Base-by-base conservation (phyloP, 1,140 invertebrate genomes). In the Cydia pomonella region DNA sequence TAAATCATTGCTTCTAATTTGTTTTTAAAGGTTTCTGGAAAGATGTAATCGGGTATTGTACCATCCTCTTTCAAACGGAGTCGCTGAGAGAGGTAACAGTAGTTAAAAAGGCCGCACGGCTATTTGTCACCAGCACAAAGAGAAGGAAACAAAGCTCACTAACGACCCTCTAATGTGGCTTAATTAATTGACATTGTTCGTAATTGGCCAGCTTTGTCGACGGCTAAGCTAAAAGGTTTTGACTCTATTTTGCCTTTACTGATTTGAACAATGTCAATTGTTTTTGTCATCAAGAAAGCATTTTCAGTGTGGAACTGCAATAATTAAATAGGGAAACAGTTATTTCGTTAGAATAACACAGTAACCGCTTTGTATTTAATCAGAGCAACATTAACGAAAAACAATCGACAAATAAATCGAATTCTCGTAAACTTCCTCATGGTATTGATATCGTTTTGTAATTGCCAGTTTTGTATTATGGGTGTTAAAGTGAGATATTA, bases 1-100 rank as follows among this genome's bases (percentile, higher is more conserved):
- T 92, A 92, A 92, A 92, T 92, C 91, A 92, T 90, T 79, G 83
- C 86, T 84, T 86, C 89, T 92, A 92, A 92, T 92, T 92, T 92
- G 91, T 89, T 92, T 92, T 92, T 92, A 91, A 92, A 92, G 85
- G 86, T 92, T 90, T 89, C 82, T 83, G 82, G 84, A 81, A 77
- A 79, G 75, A 85, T 90, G 88, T 89, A 84, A 87, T 82, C 82
- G 82, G 86, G 87, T 84, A 87, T 84, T 88, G 89, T 87, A 85
- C 84, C 75, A 79, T 81, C 87, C 88, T 90, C 87, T 90, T 38
- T 29, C 64, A 29, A 33, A 29, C 25, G 63, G 63, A 29, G 64
- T 38, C 33, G 27, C 63, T n/a, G 10, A 89, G 41, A 87, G 84
- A 80, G 72, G 74, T 77, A 81, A 79, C 82, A 71, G 81, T 82